Base-by-base conservation (phyloP, 2,797 vertebrate species). In the Mareca strepera region DNA sequence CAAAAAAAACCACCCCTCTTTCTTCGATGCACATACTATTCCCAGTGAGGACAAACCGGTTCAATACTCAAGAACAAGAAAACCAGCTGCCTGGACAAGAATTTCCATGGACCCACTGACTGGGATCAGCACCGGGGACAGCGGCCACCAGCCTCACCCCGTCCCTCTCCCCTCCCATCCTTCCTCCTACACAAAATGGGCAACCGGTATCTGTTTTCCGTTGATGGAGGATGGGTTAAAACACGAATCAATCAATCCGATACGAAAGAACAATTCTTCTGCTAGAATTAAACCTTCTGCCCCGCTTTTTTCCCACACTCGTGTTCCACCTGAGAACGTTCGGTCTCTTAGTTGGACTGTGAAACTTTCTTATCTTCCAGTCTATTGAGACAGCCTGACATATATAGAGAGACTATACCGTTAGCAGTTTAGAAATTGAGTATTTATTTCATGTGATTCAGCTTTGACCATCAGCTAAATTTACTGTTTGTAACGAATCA, bases 41-140 rank as follows among this genome's bases (percentile, higher is more conserved):
- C 48, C 7, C 48, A 43, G 29, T 1, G 23, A 66, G 9, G 2
- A 43, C 20, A 11, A 23, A 35, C 0, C 6, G 1, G 10, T 15
- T 77, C 56, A 4, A 35, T 10, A 15, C 18, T 29, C 46, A 11
- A 18, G 13, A 78, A 13, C 3, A 80, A 18, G 4, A 17, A 63
- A 46, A 55, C 46, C 35, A 58, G 0, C 4, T 22, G 4, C 8
- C 0, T 6, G 10, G 5, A 4, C 33, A 3, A 3, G 2, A 53
- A 0, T 50, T 13, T 8, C 8, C 4, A 31, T 10, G 1, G 33
- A 2, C 3, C 3, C 33, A 3, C 23, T 2, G 31, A 2, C 10
- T 3, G 1, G 53, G 81, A 69, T 96, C 93, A 98, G 98, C 91
- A 98, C 98, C 97, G 70, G 67, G 97, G 97, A 98, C 96, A 98